Evolutionary conservation across 2,797 vertebrate species (phyloP).

Genomic region (Rhynchonycteris naso): DNA sequence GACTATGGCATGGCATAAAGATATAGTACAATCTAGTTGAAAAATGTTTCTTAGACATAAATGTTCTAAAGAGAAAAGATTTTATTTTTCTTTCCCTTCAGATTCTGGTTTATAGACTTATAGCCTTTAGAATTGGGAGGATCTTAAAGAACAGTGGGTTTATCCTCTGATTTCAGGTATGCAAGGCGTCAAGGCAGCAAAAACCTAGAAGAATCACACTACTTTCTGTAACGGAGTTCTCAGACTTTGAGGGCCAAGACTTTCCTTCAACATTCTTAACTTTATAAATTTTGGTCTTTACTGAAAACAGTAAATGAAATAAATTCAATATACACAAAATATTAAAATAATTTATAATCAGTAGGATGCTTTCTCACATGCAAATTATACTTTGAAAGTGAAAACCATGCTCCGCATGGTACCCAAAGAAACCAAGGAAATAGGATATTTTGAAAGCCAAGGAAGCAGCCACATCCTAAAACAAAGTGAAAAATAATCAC

Average conservation of each 20-base stretch:
- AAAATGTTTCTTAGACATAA: conserved; percentile 50
- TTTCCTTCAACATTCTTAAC: background rate
- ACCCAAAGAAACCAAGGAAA: conserved; percentile 15
- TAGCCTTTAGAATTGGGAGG: background rate
- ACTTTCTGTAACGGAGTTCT: background rate
- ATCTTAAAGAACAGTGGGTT: conserved; percentile 12
- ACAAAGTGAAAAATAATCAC: conserved; percentile 48
- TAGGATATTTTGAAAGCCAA: conserved; percentile 41
- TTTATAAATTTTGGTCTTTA: background rate
- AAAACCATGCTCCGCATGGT: background rate
- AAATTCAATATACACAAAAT: conserved; percentile 45
- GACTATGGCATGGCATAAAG: conserved; percentile 3
- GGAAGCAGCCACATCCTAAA: conserved; percentile 33
- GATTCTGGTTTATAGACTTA: conserved; percentile 29
- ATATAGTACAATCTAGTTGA: conserved; percentile 24
- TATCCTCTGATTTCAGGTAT: background rate
- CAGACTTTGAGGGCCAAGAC: background rate
- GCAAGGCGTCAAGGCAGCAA: background rate
- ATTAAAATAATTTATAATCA: conserved; percentile 11
- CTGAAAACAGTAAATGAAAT: conserved; percentile 32
- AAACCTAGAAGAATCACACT: background rate
- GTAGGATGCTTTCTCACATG: background rate
- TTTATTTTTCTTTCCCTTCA: conserved; percentile 46
- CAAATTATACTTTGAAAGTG: conserved; percentile 14
- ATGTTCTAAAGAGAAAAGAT: background rate